Base-by-base conservation (phyloP, 2,797 vertebrate genomes). In the Falco concolor region DNA sequence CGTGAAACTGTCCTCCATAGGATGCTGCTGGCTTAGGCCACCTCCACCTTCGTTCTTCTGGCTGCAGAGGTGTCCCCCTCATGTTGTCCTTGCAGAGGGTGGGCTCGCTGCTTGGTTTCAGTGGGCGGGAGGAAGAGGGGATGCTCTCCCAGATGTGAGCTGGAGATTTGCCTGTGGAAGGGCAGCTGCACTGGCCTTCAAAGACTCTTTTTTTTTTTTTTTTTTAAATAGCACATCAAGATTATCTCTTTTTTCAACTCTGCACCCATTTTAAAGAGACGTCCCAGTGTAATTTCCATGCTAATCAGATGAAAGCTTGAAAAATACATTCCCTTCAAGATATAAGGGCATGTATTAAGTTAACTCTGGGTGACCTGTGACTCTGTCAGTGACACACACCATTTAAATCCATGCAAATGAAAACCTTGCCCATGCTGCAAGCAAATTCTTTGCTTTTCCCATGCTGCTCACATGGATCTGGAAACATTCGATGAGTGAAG, bases 301-400 rank as follows among this genome's bases (percentile, higher is more conserved):
- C 80, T 96, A 91, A 95, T 91, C 91, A 90, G 83, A 81, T 11
- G 52, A 79, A 74, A 93, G 54, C 47, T 94, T 86, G 47, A 67
- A 82, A 93, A 91, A 86, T 32, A 81, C 49, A 52, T 70, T 75
- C 79, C 63, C 79, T 79, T 84, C 85, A 82, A 90, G 93, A 70
- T 45, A 23, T 10, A 81, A 73, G 44, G 84, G 38, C 69, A 61
- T 42, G 36, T 87, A 73, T 81, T 74, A 88, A 74, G 74, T 78
- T 64, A 91, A 93, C 73, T 94, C 44, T 1, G 3, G 54, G 52
- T 84, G 91, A 94, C 96, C 85, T 79, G 57, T 88, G 82, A 34
- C 83, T 76, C 85, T 54, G 34, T 12, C 44, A 52, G 59, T 56
- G 70, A 86, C 65, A 94, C 56, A 63, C 79, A 53, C 44, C 12